Base-by-base conservation (phyloP, 1,140 invertebrate species). In the Philotrypesis tridentata region DNA sequence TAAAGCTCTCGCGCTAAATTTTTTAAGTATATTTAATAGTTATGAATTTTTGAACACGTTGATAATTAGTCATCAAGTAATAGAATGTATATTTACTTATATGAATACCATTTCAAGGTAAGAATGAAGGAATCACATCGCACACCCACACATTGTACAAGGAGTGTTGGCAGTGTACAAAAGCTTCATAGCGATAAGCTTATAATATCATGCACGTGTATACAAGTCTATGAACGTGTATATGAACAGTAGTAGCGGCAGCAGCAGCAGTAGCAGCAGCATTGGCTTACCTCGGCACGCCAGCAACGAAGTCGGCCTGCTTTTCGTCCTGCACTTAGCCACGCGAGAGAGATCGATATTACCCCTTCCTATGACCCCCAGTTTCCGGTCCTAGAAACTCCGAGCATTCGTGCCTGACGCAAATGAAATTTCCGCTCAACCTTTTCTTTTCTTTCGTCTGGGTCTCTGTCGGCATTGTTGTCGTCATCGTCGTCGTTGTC, bases 311-410 rank as follows among this genome's bases (percentile, higher is more conserved):
- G 67, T 61, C 74, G 75, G 81, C 75, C 81, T 73, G 81, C 81
- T 82, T 82, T 82, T 82, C 74, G 81, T 79, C 81, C 75, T 82
- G 68, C 1, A 14, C 37, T 6, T 43, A 37, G 72, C 40, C 55
- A 61, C 74, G 75, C 31, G 81, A 40, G 37, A 55, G 75, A 76
- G 74, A 82, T 82, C 81, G 75, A 82, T 82, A 82, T 11, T 61
- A 82, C 75, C 65, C 75, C 75, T 63, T 67, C 75, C 29, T 43
- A 67, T 63, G 68, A 12, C 80, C 70, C 74, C 61, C 81, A 78
- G 74, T 70, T 65, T 82, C 65, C 75, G 25, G 17, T 40, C 60
- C 37, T 55, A 76, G 65, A 82, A 63, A 82, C 60, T 82, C 48
- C 2, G 73, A 31, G 2, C 55, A 29, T 33, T 74, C 40, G 37